Percentiles rank a stretch among this genome's conserved stretches.
Evolutionary conservation across 1,140 invertebrate species (phyloP).

Genomic region (Nymphalis io): DNA sequence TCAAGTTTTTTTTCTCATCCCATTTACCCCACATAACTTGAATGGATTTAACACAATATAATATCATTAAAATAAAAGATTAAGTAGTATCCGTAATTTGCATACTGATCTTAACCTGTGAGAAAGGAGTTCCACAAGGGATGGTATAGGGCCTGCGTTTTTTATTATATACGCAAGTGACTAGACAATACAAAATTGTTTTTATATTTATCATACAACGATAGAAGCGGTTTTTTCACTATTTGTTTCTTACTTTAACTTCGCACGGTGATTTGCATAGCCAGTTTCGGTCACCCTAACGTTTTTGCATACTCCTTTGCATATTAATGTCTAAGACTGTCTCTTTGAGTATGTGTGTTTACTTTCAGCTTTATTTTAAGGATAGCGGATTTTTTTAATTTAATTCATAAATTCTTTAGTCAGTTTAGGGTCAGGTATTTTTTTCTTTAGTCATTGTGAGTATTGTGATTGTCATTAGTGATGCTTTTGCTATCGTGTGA

Average conservation of each 20-base stretch:
- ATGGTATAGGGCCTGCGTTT: conserved; percentile 46
- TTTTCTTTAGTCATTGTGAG: conserved; percentile 58
- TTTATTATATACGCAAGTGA: conserved; percentile 62
- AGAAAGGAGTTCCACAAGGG: conserved; percentile 68
- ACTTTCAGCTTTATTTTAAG: conserved; percentile 75
- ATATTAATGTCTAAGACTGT: conserved; percentile 72
- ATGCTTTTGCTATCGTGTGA: conserved; percentile 72
- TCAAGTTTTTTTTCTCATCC: conserved; percentile 57
- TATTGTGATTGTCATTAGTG: conserved; percentile 71
- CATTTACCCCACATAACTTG: conserved; percentile 59
- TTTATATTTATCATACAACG: conserved; percentile 74
- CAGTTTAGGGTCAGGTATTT: conserved; percentile 74
- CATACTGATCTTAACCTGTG: conserved; percentile 67
- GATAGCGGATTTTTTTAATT: conserved; percentile 70
- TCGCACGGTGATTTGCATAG: conserved; percentile 79
- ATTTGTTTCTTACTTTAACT: conserved; percentile 77
- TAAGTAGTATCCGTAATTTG: conserved; percentile 68
- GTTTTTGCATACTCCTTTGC: conserved; percentile 65
- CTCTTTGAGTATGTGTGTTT: conserved; percentile 72
- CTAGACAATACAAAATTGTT: conserved; percentile 72
- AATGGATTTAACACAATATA: conserved; percentile 73
- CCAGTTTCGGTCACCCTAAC: conserved; percentile 66
- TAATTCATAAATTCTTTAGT: conserved; percentile 63
- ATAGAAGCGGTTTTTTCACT: conserved; percentile 74
- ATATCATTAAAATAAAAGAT: conserved; percentile 80